These are phyloP conservation scores for Pseudorhombus dupliciocellatus DNA, from an alignment of 2,113 vertebrate genomes.

Conservation along the genomic window DNA sequence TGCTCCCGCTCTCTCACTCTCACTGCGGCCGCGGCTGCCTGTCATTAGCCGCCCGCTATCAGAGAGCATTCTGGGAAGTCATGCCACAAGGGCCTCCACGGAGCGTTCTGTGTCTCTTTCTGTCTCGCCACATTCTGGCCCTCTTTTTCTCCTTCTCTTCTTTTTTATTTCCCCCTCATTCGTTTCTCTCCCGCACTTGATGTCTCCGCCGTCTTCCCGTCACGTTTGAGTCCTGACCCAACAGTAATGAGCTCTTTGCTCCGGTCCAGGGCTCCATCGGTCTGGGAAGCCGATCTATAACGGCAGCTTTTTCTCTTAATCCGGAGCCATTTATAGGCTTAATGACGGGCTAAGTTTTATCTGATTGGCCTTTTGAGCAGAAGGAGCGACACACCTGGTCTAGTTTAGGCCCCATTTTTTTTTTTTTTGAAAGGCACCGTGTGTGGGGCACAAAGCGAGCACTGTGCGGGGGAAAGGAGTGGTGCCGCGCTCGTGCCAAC, in stretches of 20 bases:
- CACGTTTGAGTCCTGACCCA: conserved; percentile 35
- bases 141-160: conserved; percentile 25
- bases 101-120: conserved; percentile 61
- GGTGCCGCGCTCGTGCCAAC: conserved; percentile 57
- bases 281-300: conserved; percentile 45
- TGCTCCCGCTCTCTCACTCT: conserved; percentile 67
- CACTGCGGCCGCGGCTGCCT: conserved; percentile 71
- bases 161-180: conserved; percentile 47
- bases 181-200: conserved; percentile 46
- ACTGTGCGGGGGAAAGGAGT: conserved; percentile 70
- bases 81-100: conserved; percentile 63
- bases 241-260: conserved; percentile 54
- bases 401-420: conserved; percentile 52
- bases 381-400: conserved; percentile 31
- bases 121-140: conserved; percentile 59
- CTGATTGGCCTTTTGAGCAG: conserved; percentile 62
- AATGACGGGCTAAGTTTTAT: conserved; percentile 44
- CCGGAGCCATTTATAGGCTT: conserved; percentile 50
- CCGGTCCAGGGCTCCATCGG: conserved; percentile 25
- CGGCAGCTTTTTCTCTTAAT: conserved; percentile 38
- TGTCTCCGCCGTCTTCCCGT: conserved; percentile 32
- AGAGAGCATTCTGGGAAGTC: conserved; percentile 77
- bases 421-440: conserved; percentile 68
- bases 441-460: conserved; percentile 72
- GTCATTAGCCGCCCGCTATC: conserved; percentile 79